These are phyloP conservation scores for Pipra filicauda DNA, from an alignment of 2,113 vertebrate genomes.

Conservation along the genomic window DNA sequence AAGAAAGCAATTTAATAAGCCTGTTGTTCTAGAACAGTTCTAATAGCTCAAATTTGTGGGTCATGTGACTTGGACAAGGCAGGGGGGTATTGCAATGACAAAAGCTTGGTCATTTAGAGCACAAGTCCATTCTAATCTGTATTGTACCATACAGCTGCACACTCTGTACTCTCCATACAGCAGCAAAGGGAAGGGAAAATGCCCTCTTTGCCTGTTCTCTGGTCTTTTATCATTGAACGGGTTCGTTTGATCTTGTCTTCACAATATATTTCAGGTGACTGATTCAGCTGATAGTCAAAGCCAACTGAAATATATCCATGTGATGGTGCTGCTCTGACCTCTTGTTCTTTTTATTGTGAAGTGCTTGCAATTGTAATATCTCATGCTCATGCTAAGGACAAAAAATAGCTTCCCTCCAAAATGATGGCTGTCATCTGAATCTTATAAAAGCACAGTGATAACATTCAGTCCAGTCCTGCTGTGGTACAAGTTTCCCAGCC, in stretches of 20 bases:
- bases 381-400: not conserved
- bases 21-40: not conserved
- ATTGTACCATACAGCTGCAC: not conserved
- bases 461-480: not conserved
- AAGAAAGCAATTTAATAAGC: not conserved
- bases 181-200: not conserved
- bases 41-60: not conserved
- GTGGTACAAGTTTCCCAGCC: not conserved
- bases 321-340: not conserved
- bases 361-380: not conserved
- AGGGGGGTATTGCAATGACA: not conserved
- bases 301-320: not conserved
- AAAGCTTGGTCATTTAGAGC: not conserved
- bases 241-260: not conserved
- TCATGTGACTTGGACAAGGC: not conserved
- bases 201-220: not conserved
- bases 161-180: not conserved
- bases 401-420: not conserved
- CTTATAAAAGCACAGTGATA: not conserved
- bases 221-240: not conserved
- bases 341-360: not conserved
- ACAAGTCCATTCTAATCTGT: not conserved
- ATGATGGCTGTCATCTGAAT: not conserved
- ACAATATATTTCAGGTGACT: not conserved
- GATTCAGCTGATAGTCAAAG: not conserved